Conservation (phyloP, 2,797 vertebrate species). For the Sebastolobus alascanus region DNA sequence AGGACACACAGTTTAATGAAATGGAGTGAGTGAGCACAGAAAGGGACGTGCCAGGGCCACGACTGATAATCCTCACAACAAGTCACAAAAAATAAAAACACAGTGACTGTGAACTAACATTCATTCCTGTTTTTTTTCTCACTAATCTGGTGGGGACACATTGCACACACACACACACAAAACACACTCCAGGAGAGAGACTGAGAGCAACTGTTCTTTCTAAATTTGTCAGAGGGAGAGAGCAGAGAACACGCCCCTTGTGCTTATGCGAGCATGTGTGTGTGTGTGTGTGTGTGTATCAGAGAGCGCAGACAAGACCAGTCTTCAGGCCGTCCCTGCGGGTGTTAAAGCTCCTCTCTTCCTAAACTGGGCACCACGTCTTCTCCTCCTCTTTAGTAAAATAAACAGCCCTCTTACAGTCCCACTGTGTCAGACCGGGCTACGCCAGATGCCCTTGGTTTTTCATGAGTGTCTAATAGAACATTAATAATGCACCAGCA, state of each 20-base stretch:
- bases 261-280: constrained; percentile 32
- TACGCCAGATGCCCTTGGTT: constrained; percentile 22
- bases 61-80: constrained; percentile 23
- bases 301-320: constrained; percentile 34
- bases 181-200: constrained; percentile 39
- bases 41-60: not conserved
- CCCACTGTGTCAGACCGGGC: constrained; percentile 22
- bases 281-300: constrained; percentile 26
- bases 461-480: constrained; percentile 37
- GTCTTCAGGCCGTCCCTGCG: constrained; percentile 45
- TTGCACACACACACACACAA: constrained; percentile 4
- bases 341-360: constrained; percentile 34
- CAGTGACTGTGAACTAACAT: constrained; percentile 17
- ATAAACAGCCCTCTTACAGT: constrained; percentile 45
- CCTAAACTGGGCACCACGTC: constrained; percentile 41
- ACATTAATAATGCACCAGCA: constrained; percentile 60
- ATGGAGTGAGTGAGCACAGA: constrained; percentile 35
- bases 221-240: constrained; percentile 76
- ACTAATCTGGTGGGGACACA: constrained; percentile 23
- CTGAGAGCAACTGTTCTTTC: constrained; percentile 82
- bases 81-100: constrained; percentile 8
- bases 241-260: constrained; percentile 57
- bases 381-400: constrained; percentile 32
- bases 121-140: constrained; percentile 10
- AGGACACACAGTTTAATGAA: constrained; percentile 59